Conservation (phyloP, 2,113 vertebrate species). For the Ceuthmochares aereus region DNA sequence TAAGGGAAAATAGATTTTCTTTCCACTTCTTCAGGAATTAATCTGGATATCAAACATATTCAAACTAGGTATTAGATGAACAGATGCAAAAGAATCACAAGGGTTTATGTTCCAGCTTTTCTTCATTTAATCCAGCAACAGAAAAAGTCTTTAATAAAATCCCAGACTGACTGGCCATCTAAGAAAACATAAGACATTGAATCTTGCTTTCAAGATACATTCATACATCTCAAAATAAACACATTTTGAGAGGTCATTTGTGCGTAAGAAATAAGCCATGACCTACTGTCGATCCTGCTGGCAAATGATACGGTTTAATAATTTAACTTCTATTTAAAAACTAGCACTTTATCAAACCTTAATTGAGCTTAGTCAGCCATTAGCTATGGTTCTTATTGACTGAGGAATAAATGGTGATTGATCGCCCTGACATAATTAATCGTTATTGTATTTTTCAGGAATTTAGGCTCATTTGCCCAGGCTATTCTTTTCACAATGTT, state of each 20-base stretch:
- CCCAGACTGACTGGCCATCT: not conserved
- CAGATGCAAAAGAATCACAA: not conserved
- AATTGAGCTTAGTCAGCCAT: constrained; percentile 29
- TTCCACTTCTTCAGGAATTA: not conserved
- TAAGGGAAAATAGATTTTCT: not conserved
- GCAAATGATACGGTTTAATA: not conserved
- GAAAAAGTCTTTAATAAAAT: not conserved
- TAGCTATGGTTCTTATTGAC: constrained; percentile 10
- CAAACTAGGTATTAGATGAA: not conserved
- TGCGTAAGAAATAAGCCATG: not conserved
- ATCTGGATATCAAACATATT: not conserved
- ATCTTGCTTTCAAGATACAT: not conserved
- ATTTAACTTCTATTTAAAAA: constrained; percentile 40
- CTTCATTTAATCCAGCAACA: not conserved
- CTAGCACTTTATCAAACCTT: not conserved
- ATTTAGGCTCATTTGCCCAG: not conserved
- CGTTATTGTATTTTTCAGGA: constrained; percentile 10
- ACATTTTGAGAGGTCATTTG: not conserved
- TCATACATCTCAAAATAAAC: not conserved
- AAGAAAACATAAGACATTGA: not conserved
- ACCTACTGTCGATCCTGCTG: not conserved
- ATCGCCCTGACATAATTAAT: not conserved
- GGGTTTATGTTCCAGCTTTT: not conserved
- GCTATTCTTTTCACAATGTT: not conserved
- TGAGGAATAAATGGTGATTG: constrained; percentile 27